Percentiles rank a stretch among this genome's conserved stretches.
Conservation (phyloP, 2,888 invertebrate genomes). For the Caenorhabditis wallacei region DNA sequence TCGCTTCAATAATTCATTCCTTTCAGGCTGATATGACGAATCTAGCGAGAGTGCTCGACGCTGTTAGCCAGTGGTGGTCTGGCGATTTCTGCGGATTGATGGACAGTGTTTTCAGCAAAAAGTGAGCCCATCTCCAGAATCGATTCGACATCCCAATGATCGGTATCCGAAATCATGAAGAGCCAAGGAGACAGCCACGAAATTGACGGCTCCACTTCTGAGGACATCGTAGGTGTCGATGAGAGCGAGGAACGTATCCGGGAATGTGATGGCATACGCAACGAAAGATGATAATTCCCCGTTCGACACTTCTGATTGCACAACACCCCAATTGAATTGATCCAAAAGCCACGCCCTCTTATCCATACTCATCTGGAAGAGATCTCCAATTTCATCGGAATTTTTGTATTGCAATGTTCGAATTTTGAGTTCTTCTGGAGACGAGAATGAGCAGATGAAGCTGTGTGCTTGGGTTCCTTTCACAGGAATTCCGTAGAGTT, state of each 20-base stretch:
- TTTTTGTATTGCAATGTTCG: slow-evolving; percentile 61
- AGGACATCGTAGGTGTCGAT: slow-evolving; percentile 99
- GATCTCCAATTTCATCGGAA: slow-evolving; percentile 66
- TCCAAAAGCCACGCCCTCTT: slow-evolving; percentile 72
- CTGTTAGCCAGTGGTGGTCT: too few relatives aligned
- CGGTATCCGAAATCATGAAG: slow-evolving; percentile 93
- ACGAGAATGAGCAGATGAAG: slow-evolving; percentile 92
- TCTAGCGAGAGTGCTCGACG: too few relatives aligned
- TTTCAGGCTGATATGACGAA: too few relatives aligned
- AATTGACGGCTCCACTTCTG: slow-evolving; percentile 97
- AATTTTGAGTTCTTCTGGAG: slow-evolving; percentile 70
- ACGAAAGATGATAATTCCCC: slow-evolving; percentile 96
- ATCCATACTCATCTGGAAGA: slow-evolving; percentile 69
- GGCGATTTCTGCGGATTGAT: too few relatives aligned
- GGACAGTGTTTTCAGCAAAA: too few relatives aligned
- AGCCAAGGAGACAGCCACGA: slow-evolving; percentile 95
- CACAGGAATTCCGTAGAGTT: slow-evolving; percentile 96
- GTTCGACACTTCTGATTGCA: slow-evolving; percentile 92
- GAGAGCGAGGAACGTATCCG: slow-evolving; percentile 94
- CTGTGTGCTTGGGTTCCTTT: slow-evolving; percentile 98
- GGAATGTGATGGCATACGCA: slow-evolving; percentile 92
- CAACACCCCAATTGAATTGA: slow-evolving; percentile 85
- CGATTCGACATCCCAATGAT: slow-evolving; percentile 94
- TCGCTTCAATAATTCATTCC: too few relatives aligned
- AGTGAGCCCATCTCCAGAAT: slow-evolving; percentile 99